Evolutionary conservation across 2,888 invertebrate genomes (phyloP).

Genomic region (Pristionchus mayeri): DNA sequence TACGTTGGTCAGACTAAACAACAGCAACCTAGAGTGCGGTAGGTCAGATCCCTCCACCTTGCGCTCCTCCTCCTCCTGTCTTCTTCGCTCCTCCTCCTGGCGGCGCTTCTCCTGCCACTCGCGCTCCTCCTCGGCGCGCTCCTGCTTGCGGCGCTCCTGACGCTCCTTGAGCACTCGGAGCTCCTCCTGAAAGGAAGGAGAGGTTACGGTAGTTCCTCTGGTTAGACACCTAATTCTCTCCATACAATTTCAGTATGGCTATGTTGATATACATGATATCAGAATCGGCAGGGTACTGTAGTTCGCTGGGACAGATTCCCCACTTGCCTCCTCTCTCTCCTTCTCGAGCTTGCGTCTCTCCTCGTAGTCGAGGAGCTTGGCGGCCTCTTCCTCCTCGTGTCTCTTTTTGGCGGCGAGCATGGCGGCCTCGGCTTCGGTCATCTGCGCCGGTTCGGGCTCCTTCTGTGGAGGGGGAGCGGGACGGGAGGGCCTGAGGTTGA

Average conservation of each 20-base stretch:
- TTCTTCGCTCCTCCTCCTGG: slow-evolving; percentile 74
- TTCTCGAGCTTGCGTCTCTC: slow-evolving; percentile 84
- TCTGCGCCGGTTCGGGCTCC: slow-evolving; percentile 70
- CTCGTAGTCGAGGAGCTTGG: slow-evolving; percentile 75
- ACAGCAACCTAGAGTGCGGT: background rate
- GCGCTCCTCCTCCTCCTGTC: slow-evolving; percentile 70
- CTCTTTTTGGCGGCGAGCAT: slow-evolving; percentile 73
- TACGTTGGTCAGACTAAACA: no score
- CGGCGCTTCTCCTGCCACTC: slow-evolving; percentile 82
- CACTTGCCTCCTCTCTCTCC: slow-evolving; percentile 84
- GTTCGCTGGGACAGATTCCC: background rate
- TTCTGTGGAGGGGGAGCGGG: slow-evolving; percentile 67
- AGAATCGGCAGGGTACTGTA: background rate
- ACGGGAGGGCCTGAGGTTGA: slow-evolving; percentile 60
- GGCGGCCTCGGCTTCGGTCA: slow-evolving; percentile 72
- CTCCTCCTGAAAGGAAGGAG: slow-evolving; percentile 86
- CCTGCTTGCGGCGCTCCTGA: slow-evolving; percentile 82
- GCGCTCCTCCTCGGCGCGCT: slow-evolving; percentile 79
- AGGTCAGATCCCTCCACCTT: background rate
- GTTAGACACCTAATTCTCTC: no score
- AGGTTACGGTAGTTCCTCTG: background rate
- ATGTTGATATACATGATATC: no score
- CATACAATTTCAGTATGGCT: background rate
- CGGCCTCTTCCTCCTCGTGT: slow-evolving; percentile 76
- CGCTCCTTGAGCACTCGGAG: slow-evolving; percentile 96